Evolutionary conservation across 92 coral and sea anemone species (phyloP), one percentile per base, ranked within the genome.

Genomic region (Heliopora coerulea): DNA sequence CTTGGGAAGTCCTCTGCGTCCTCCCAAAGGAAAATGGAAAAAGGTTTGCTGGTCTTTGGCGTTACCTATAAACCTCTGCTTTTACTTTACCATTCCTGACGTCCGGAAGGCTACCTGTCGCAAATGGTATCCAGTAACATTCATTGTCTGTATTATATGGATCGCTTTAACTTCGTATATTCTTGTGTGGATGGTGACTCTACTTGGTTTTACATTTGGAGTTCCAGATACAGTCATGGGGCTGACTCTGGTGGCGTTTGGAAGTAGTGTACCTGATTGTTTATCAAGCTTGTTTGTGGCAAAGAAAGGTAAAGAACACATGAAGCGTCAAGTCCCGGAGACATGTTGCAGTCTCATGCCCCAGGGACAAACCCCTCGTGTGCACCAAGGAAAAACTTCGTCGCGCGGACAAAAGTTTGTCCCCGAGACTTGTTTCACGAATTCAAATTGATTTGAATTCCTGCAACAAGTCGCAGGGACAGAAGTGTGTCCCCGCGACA

Each of bases 191-290:
- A 95, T 95, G 99, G 99, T 95, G 6, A 95, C 99, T 42, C 80
- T 95, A 1, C 86, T 95, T 56, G 99, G 99, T 3, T 95, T 88
- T 78, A 95, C 99, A 1, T 95, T 95, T 54, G 84, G 87, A 40
- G 85, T 95, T 46, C 99, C 99, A 9, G 99, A 95, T 50, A 88
- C 96, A 0, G 96, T 95, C 13, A 95, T 95, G 99, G 99, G 99
- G 21, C 86, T 95, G 30, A 90, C 99, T 0, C 86, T 95, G 31
- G 96, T 95, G 28, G 99, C 99, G 4, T 95, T 95, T 65, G 99
- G 99, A 3, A 95, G 99, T 78, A 95, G 99, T 66, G 99, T 95
- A 2, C 99, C 99, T 1, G 99, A 95, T 52, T 95, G 99, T 62
- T 54, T 95, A 34, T 95, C 99, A 21, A 95, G 99, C 65, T 82